phyloP scores from a whole-genome alignment of 2,797 vertebrate species.

The Graptemys geographica region DNA sequence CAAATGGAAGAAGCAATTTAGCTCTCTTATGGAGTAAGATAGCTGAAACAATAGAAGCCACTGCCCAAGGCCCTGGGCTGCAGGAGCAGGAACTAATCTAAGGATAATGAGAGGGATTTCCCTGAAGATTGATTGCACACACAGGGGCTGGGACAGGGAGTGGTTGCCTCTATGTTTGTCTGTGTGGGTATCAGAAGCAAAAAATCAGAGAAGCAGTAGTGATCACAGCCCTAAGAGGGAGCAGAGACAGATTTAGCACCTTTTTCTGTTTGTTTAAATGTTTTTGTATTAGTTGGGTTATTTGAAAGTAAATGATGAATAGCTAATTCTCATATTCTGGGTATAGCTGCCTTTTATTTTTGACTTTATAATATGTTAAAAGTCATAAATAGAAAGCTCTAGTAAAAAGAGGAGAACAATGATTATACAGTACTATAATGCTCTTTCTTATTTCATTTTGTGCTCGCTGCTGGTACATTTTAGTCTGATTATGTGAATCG shows the following conservation, averaged over 20 bases:
- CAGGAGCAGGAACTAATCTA: background rate
- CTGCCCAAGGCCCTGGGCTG: background rate
- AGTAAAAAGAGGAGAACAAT: background rate
- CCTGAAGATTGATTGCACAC: background rate
- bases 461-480: background rate
- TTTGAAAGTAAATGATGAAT: background rate
- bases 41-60: background rate
- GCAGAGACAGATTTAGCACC: background rate
- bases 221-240: background rate
- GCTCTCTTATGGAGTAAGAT: background rate
- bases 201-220: background rate
- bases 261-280: background rate
- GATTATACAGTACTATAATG: background rate
- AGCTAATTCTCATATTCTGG: background rate
- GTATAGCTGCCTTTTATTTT: background rate
- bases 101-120: background rate
- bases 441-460: slow-evolving; percentile 35
- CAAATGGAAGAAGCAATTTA: background rate
- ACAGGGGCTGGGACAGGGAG: background rate
- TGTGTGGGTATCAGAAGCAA: background rate
- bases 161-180: background rate
- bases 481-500: background rate
- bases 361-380: background rate
- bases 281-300: background rate
- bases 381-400: background rate